Evolutionary conservation across 2,797 vertebrate genomes (phyloP).

Genomic region (Gymnoscopelus microlampas): DNA sequence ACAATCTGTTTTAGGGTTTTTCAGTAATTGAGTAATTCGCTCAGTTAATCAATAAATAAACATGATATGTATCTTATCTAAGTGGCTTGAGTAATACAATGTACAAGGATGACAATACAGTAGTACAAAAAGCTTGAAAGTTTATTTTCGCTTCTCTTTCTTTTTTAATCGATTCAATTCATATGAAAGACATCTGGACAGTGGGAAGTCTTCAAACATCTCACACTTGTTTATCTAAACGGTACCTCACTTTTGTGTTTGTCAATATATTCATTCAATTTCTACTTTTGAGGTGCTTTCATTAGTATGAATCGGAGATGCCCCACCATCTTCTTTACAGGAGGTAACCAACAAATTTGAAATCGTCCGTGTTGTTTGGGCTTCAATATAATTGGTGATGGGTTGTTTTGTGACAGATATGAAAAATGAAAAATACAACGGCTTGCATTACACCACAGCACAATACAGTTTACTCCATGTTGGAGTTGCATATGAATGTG

Average conservation of each 20-base stretch:
- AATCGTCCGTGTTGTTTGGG: slow-evolving; percentile 75
- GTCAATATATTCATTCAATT: slow-evolving; percentile 79
- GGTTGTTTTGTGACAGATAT: slow-evolving; percentile 83
- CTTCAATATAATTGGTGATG: slow-evolving; percentile 83
- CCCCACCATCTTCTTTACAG: slow-evolving; percentile 77
- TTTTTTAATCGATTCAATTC: slow-evolving; percentile 13
- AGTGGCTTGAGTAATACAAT: not conserved
- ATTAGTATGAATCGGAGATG: slow-evolving; percentile 76
- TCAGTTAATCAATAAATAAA: slow-evolving; percentile 18
- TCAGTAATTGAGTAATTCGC: slow-evolving; percentile 4
- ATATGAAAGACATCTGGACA: slow-evolving; percentile 51
- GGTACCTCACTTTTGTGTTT: slow-evolving; percentile 58
- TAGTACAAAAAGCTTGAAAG: not conserved
- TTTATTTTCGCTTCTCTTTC: slow-evolving; percentile 6
- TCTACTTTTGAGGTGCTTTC: slow-evolving; percentile 79
- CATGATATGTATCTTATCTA: not conserved
- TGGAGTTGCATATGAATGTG: slow-evolving; percentile 79
- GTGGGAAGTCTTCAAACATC: slow-evolving; percentile 48
- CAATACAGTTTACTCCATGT: slow-evolving; percentile 75
- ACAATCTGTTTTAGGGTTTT: not conserved
- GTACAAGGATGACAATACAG: slow-evolving; percentile 23
- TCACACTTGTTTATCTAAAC: slow-evolving; percentile 66
- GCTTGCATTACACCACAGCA: slow-evolving; percentile 68
- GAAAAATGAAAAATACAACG: slow-evolving; percentile 61
- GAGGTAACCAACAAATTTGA: slow-evolving; percentile 80